Base-by-base conservation (phyloP, 2,888 invertebrate species). In the Chelonus formosanus region DNA sequence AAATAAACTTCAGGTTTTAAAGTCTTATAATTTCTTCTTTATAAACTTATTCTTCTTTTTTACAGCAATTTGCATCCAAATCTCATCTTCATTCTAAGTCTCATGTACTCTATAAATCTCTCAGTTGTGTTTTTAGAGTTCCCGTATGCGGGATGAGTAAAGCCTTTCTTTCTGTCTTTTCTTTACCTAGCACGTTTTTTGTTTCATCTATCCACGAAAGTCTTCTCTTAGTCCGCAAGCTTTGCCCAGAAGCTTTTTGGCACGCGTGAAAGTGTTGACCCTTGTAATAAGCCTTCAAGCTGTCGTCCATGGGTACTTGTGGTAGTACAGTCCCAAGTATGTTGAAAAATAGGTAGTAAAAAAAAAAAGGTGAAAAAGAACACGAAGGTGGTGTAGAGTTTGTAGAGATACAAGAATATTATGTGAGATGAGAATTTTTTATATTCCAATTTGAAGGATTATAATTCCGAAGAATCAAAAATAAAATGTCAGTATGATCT, bases 91-190 rank as follows among this genome's bases (percentile, higher is more conserved):
- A 63, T 60, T 67, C 58, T 66, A 47, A 65, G 53, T 65, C 45
- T 65, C 63, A 65, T 71, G 50, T 60, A 63, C 60, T 57, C 71
- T 67, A 74, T 78, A 78, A 77, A 78, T 77, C 71, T 72, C 66
- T 47, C 61, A 63, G 44, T 56, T 48, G 43, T 43, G 10, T 44
- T 52, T 45, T 55, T 32, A 52, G 70, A 69, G 71, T 78, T 78
- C 75, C 71, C 20, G 75, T 77, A 76, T 75, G 73, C 78, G 71
- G 69, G 70, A 70, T 71, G 71, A 70, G 62, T 59, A 52, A 58
- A 63, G 43, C 48, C 34, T 58, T 36, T 57, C 32, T 10, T 36
- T n/a, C 31, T 3, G 3, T 5, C 2, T 55, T 40, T 35, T 7
- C 36, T 36, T 43, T 3, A 36, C 20, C 3, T 55, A 10, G 10